Percentiles rank a stretch among this genome's conserved stretches.
These are phyloP conservation scores for Spisula subtruncata DNA, from an alignment of 2,888 invertebrate species.

Conservation along the genomic window DNA sequence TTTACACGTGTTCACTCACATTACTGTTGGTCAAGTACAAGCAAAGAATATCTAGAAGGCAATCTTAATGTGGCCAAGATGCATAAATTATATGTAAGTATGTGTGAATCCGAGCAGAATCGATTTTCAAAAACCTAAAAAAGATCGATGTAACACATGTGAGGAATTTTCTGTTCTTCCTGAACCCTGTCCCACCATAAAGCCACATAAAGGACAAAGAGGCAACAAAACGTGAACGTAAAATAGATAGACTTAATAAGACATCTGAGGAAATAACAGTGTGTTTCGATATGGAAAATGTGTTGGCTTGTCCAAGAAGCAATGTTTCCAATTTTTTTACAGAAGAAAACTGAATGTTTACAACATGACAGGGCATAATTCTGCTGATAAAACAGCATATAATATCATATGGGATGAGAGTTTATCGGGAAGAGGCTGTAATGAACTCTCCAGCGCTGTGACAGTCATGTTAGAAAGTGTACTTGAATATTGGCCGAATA, in stretches of 20 bases:
- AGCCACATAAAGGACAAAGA: constrained; percentile 39
- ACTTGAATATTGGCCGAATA: no score
- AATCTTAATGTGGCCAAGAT: no score
- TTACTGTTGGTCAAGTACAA: not conserved
- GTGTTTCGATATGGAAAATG: constrained; percentile 61
- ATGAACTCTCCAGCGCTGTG: not conserved
- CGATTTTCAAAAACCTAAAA: constrained; percentile 53
- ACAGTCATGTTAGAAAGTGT: constrained; percentile 23
- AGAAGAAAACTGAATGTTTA: no score
- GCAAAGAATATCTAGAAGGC: no score
- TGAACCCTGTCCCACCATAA: not conserved
- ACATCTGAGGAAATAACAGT: constrained; percentile 30
- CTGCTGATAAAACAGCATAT: not conserved
- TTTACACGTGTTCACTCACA: no score
- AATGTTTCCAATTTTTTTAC: constrained; percentile 44
- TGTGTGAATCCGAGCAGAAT: not conserved
- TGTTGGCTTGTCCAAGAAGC: constrained; percentile 48
- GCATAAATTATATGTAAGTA: no score
- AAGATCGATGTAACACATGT: constrained; percentile 40
- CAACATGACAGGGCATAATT: no score
- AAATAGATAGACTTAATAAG: constrained; percentile 39
- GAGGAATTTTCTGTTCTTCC: not conserved
- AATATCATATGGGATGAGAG: not conserved
- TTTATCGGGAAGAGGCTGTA: not conserved
- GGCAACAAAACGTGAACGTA: constrained; percentile 46